phyloP scores from a whole-genome alignment of 92 coral and sea anemone species.

The Zoanthus gigantus region DNA sequence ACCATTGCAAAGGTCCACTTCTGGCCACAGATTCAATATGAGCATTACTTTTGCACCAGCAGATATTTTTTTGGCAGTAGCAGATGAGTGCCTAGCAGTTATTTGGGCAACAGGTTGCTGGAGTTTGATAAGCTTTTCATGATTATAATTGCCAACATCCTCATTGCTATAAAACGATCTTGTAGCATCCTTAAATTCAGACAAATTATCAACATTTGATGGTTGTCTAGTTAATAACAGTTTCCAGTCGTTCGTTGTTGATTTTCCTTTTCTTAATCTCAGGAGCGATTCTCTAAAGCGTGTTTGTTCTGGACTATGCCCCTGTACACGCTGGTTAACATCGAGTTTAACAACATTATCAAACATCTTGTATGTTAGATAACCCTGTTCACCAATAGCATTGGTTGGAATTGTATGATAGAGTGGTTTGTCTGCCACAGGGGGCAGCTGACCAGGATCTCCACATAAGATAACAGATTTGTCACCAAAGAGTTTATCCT shows the following conservation, averaged over 20 bases:
- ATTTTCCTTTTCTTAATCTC: neutral
- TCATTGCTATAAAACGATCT: neutral
- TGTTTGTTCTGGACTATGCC: neutral
- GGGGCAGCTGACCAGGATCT: neutral
- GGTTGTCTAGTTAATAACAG: neutral
- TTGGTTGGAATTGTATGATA: neutral
- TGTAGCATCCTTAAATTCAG: neutral
- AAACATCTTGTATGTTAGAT: neutral
- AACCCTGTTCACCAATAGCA: neutral
- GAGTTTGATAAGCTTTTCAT: neutral
- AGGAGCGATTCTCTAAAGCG: neutral
- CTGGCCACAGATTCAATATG: too few species aligned
- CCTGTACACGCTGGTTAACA: neutral
- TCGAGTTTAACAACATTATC: too few species aligned
- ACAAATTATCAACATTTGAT: neutral
- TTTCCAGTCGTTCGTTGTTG: neutral
- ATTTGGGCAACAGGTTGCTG: slow-evolving; percentile 3
- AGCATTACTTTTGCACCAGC: neutral
- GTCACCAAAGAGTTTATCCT: neutral
- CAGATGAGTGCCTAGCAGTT: neutral
- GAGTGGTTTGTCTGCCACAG: neutral
- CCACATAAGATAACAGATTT: neutral
- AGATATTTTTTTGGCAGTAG: neutral
- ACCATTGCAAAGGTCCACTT: too few species aligned
- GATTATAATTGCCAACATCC: neutral